Evolutionary conservation across 1,140 invertebrate species (phyloP), one percentile per base, ranked within the genome.

Genomic region (Chionoecetes opilio): DNA sequence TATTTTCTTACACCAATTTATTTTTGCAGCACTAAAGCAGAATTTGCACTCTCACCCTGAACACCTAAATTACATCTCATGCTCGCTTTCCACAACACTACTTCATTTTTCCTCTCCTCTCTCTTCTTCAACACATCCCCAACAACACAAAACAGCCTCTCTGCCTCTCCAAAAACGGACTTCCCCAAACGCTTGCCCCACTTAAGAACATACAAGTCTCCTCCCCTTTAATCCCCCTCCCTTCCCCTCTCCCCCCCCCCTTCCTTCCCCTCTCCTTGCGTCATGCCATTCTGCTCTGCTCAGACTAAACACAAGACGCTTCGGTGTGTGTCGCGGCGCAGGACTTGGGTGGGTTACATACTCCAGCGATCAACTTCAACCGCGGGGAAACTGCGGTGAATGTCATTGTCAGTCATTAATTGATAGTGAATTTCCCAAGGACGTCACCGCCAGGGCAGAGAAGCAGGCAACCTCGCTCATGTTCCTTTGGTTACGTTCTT

Each of bases 91-190:
- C 21, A 17, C 63, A 21, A 5, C 63, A n/a, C 63, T 53, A 75
- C 63, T 75, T 75, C 63, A n/a, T 75, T 26, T 75, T 75, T 21
- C n/a, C 63, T 75, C 63, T 75, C 63, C 63, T 75, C 63, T 46
- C 41, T 14, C 41, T 14, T 46, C 41, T 14, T 46, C 41, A 46
- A 75, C 21, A 75, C 63, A n/a, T n/a, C 21, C 63, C 8, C 26
- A 26, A n/a, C 63, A 75, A 21, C 63, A 53, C 46, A 53, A 53
- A 53, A 53, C 46, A 53, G 2, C 46, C 46, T 26, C 63, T 0
- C 26, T n/a, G 8, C 5, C 9, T 5, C 1, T 75, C 26, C 63
- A 11, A 75, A 14, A 75, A 75, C n/a, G 63, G 21, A 26, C 63
- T 75, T 75, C n/a, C 63, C 63, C 63, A 26, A 75, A 75, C 21